Conservation (phyloP, 1,140 invertebrate genomes). For the Macrostomum lignano region DNA sequence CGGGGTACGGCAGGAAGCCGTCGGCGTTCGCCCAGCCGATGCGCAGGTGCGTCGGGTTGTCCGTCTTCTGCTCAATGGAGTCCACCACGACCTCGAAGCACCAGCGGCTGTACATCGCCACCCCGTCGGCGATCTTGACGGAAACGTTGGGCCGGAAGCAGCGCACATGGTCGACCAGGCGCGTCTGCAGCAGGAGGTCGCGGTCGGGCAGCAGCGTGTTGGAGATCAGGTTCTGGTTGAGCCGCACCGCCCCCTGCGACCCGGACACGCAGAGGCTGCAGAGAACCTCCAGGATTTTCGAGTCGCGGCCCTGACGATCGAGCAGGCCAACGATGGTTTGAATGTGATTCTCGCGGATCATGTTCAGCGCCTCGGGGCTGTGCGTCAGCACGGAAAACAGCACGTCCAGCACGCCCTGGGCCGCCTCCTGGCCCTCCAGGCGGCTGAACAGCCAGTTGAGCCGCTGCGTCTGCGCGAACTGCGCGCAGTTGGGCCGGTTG, state of each 20-base stretch:
- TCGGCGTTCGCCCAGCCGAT: constrained; percentile 91
- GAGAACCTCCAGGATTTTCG: constrained; percentile 76
- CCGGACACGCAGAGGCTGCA: constrained; percentile 96
- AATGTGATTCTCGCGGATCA: constrained; percentile 98
- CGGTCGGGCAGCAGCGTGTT: constrained; percentile 88
- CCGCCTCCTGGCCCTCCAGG: constrained; percentile 65
- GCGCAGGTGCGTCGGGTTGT: constrained; percentile 67
- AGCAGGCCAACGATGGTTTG: constrained; percentile 93
- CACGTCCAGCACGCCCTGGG: constrained; percentile 67
- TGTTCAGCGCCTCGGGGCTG: constrained; percentile 91
- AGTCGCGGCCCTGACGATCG: constrained; percentile 90
- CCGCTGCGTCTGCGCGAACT: constrained; percentile 88
- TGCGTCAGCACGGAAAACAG: constrained; percentile 93
- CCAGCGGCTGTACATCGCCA: constrained; percentile 90
- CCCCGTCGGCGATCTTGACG: constrained; percentile 77
- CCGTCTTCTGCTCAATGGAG: constrained; percentile 58
- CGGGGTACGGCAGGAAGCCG: constrained; percentile 43
- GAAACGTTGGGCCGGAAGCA: constrained; percentile 91
- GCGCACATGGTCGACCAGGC: constrained; percentile 62
- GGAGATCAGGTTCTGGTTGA: constrained; percentile 94
- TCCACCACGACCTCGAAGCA: constrained; percentile 95
- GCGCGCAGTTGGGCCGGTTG: constrained; percentile 91
- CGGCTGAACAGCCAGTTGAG: constrained; percentile 93
- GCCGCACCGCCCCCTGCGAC: constrained; percentile 66
- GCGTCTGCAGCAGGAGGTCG: constrained; percentile 76